Evolutionary conservation across 1,140 invertebrate species (phyloP), one percentile per base, ranked within the genome.

Genomic region (Drosophila equinoxialis): DNA sequence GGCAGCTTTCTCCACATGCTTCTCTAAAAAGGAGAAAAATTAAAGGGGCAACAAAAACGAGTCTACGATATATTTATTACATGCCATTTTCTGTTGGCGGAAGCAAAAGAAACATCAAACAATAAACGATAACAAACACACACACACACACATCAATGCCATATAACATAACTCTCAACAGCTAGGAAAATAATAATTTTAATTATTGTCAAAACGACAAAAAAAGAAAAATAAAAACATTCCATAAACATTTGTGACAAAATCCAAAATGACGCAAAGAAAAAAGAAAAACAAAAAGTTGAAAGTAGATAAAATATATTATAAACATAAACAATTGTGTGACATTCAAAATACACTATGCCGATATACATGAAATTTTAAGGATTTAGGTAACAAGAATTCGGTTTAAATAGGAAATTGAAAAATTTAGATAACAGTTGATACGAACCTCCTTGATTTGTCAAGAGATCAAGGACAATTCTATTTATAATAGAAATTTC

Each of bases 51-150:
- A 61, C 71, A 39, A 51, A 69, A 69, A 59, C 62, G 45, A 51
- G 6, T 17, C n/a, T 33, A 48, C 74, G 58, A 68, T 74, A 33
- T 77, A 41, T 77, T 77, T 77, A 41, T 77, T 77, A 68, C 74
- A 33, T 13, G 20, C 39, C 23, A 39, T 39, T 39, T 39, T 3
- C 37, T 13, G 37, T 39, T 39, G 37, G 37, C 11, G 58, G 37
- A 63, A 26, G 17, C 45, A 20, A 51, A 23, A 20, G 45, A 67
- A 75, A 75, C 60, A 63, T 39, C 45, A 14, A 8, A 39, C 71
- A 58, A 74, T 75, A 75, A 68, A 33, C 73, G 30, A 76, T 69
- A 76, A 60, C 35, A 11, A 8, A 37, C 8, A 37, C 72, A 76
- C 30, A 59, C 30, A 14, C 30, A 37, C 14, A 39, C 0, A 0